Conservation (phyloP, 2,888 invertebrate species). For the Sesamia inferens region DNA sequence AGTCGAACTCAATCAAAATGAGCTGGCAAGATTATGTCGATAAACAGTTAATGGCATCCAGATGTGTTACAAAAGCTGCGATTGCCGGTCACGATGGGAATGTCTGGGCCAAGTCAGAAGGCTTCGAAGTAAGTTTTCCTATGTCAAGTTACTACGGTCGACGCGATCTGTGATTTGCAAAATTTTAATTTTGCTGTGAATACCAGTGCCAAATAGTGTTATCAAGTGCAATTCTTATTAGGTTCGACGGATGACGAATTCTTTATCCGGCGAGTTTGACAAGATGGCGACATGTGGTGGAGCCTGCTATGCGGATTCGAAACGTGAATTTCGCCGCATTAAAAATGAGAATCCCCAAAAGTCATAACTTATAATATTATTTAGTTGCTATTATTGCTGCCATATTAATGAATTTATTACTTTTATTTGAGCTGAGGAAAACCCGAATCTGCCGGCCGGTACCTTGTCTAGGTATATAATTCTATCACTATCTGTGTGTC, state of each 20-base stretch:
- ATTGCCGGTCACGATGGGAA: conserved; percentile 98
- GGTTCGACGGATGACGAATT: conserved; percentile 81
- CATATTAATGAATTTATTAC: background rate
- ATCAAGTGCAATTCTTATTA: conserved; percentile 68
- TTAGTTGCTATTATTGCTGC: conserved; percentile 1
- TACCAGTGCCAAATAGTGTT: conserved; percentile 67
- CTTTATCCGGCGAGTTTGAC: conserved; percentile 86
- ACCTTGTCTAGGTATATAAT: conserved; percentile 19
- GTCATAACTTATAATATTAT: background rate
- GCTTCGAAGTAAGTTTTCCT: conserved; percentile 96
- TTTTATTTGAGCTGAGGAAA: background rate
- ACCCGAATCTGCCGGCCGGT: conserved; percentile 66
- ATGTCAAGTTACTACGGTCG: conserved; percentile 67
- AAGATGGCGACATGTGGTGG: conserved; percentile 90
- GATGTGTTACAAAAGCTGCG: conserved; percentile 98
- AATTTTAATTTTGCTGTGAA: conserved; percentile 65
- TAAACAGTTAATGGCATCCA: conserved; percentile 98
- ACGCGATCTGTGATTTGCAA: conserved; percentile 76
- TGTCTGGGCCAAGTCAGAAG: conserved; percentile 98
- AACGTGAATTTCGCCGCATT: conserved; percentile 57
- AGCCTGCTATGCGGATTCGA: conserved; percentile 75
- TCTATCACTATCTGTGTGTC: background rate
- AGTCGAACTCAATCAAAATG: conserved; percentile 92
- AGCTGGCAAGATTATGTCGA: conserved; percentile 99
- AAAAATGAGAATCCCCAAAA: background rate